Conservation (phyloP, 2,888 invertebrate genomes). For the Dynastes tityus region DNA sequence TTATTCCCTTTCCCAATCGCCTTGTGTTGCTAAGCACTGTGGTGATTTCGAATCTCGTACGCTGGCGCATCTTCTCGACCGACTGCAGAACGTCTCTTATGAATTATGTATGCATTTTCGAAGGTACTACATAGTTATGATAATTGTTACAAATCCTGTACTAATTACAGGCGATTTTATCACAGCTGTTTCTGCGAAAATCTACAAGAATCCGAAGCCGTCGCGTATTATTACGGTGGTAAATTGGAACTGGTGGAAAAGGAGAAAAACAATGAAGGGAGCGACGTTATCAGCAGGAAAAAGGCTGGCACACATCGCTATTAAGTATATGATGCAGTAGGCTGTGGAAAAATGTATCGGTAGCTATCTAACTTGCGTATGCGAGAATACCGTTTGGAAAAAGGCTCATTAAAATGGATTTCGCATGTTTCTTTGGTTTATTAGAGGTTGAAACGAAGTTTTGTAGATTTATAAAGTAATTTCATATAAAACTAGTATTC, state of each 20-base stretch:
- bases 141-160: constrained; percentile 35
- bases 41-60: neutral
- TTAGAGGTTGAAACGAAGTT: too few species aligned
- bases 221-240: constrained; percentile 16
- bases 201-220: constrained; percentile 18
- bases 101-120: constrained; percentile 39
- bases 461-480: too few species aligned
- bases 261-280: neutral
- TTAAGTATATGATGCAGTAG: too few species aligned
- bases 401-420: too few species aligned
- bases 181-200: constrained; percentile 30
- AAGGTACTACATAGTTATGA: constrained; percentile 35
- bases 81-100: constrained; percentile 18
- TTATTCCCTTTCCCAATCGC: too few species aligned
- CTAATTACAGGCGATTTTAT: constrained; percentile 38
- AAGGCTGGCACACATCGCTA: too few species aligned
- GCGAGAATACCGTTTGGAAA: too few species aligned
- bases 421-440: too few species aligned
- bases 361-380: too few species aligned
- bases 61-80: constrained; percentile 5
- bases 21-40: too few species aligned
- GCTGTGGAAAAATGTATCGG: too few species aligned
- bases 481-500: too few species aligned
- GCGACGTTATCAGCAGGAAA: neutral
- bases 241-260: neutral